Conservation (phyloP, 2,888 invertebrate species). For the Artemia sp. region DNA sequence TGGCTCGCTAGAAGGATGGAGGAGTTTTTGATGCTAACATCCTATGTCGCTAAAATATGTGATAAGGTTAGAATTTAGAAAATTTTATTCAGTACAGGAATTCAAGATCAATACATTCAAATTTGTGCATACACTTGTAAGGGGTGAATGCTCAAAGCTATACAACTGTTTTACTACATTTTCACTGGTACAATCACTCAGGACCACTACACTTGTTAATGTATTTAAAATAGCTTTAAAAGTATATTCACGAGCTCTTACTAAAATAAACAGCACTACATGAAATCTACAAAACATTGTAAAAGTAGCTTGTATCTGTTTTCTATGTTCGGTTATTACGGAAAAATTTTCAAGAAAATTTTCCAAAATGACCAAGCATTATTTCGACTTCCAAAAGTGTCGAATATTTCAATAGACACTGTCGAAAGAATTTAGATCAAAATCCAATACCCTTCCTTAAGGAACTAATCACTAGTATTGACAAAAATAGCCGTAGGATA, state of each 20-base stretch:
- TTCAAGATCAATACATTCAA: neutral
- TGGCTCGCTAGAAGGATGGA: no score
- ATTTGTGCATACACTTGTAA: neutral
- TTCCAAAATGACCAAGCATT: neutral
- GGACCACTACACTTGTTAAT: neutral
- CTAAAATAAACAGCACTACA: neutral
- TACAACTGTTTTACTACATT: neutral
- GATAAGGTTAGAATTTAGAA: no score
- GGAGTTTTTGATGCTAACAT: no score
- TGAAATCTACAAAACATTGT: neutral
- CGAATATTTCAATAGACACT: neutral
- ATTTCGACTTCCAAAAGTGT: neutral
- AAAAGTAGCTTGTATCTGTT: neutral
- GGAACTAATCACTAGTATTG: neutral
- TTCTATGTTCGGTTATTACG: slow-evolving; percentile 6
- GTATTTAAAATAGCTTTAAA: neutral
- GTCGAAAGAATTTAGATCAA: neutral
- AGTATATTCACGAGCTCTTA: neutral
- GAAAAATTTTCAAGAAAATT: neutral
- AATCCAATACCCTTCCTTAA: neutral
- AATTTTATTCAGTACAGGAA: neutral
- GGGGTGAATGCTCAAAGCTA: neutral
- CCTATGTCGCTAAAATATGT: no score
- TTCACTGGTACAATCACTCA: neutral
- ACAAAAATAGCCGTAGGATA: neutral